Evolutionary conservation across 2,888 invertebrate species (phyloP).

Genomic region (Synergus japonicus): DNA sequence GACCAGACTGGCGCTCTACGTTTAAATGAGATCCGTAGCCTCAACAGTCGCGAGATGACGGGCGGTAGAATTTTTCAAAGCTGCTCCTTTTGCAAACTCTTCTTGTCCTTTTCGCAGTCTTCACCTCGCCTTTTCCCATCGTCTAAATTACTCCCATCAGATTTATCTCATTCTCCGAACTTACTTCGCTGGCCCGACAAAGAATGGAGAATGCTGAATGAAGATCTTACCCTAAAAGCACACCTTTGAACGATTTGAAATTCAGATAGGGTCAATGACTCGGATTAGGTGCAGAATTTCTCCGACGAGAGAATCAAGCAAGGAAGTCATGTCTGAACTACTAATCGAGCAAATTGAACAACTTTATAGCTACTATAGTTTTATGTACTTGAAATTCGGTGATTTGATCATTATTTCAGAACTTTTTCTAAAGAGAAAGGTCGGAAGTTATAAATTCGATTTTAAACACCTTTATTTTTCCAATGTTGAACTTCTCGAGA

Average conservation of each 20-base stretch:
- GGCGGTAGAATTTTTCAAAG: slow-evolving; percentile 62
- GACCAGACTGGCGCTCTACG: slow-evolving; percentile 61
- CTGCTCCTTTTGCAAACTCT: slow-evolving; percentile 14
- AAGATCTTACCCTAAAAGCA: slow-evolving; percentile 18
- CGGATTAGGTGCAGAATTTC: slow-evolving; percentile 18
- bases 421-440: background rate
- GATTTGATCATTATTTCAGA: background rate
- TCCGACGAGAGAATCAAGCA: slow-evolving; percentile 13
- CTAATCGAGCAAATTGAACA: background rate
- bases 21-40: slow-evolving; percentile 67
- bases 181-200: slow-evolving; percentile 11
- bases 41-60: slow-evolving; percentile 51
- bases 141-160: slow-evolving; percentile 30
- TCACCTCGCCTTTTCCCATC: slow-evolving; percentile 55
- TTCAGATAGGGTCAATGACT: slow-evolving; percentile 27
- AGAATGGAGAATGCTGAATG: slow-evolving; percentile 20
- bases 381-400: background rate
- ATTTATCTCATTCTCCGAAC: background rate
- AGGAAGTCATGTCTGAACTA: background rate
- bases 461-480: too few species aligned
- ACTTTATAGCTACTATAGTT: too few species aligned
- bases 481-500: background rate
- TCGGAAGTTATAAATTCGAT: background rate
- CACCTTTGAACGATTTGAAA: slow-evolving; percentile 26
- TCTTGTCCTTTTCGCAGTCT: slow-evolving; percentile 57